These are phyloP conservation scores for Cyphomyrus discorhynchus DNA, from an alignment of 2,113 vertebrate species.

Conservation along the genomic window DNA sequence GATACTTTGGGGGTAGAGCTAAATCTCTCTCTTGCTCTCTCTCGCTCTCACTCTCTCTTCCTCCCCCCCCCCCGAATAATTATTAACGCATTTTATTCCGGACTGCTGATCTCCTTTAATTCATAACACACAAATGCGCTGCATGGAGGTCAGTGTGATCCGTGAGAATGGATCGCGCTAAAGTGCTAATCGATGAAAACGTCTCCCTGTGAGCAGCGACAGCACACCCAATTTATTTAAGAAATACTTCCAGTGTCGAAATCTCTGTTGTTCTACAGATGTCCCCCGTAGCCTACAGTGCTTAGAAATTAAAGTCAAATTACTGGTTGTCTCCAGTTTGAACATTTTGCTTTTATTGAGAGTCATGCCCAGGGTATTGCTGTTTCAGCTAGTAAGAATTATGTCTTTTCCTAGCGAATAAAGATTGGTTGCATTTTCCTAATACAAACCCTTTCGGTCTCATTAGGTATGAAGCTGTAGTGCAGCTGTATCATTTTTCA, in stretches of 20 bases:
- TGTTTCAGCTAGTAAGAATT: constrained; percentile 14
- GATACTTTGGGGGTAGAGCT: constrained; percentile 30
- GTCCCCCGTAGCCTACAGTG: constrained; percentile 30
- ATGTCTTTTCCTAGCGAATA: constrained; percentile 12
- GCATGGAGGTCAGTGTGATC: constrained; percentile 74
- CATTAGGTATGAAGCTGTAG: neutral
- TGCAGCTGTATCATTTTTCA: neutral
- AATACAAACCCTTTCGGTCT: neutral
- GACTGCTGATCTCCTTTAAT: constrained; percentile 41
- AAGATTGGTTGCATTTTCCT: constrained; percentile 13
- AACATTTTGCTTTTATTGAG: constrained; percentile 18
- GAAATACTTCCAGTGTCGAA: constrained; percentile 33
- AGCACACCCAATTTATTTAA: constrained; percentile 65
- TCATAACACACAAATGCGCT: constrained; percentile 49
- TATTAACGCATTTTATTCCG: constrained; percentile 22
- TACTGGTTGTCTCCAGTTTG: constrained; percentile 14
- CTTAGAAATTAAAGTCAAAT: constrained; percentile 24
- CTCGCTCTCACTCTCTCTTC: neutral
- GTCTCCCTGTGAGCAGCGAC: constrained; percentile 73
- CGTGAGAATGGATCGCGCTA: constrained; percentile 81
- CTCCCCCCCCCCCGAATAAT: constrained; percentile 45
- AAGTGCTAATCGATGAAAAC: constrained; percentile 83
- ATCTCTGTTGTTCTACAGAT: constrained; percentile 34
- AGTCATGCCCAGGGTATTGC: constrained; percentile 17
- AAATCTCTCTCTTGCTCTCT: constrained; percentile 45